Evolutionary conservation across 2,113 vertebrate species (phyloP).

Genomic region (Kryptolebias marmoratus): DNA sequence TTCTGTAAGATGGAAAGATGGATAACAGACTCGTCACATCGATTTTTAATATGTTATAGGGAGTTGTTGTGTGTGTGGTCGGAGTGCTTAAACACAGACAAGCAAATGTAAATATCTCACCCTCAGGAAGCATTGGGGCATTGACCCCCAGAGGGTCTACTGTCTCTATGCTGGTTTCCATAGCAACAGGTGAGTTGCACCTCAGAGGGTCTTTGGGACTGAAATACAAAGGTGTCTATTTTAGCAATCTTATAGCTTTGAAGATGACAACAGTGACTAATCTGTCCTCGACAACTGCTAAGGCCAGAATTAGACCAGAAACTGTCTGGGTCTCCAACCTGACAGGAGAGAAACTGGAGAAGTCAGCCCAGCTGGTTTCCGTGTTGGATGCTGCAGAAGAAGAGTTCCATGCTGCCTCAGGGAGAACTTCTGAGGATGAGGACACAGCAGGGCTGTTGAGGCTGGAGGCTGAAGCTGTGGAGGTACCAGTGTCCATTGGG

Average conservation of each 20-base stretch:
- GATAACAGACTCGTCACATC: neutral
- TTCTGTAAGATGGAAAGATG: constrained; percentile 48
- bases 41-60: neutral
- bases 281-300: neutral
- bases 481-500: constrained; percentile 93
- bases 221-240: constrained; percentile 43
- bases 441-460: constrained; percentile 65
- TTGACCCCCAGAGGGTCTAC: constrained; percentile 88
- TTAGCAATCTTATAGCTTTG: neutral
- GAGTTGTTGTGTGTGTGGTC: neutral
- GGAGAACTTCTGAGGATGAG: constrained; percentile 34
- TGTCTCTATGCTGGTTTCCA: constrained; percentile 94
- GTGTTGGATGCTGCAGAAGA: constrained; percentile 79
- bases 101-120: constrained; percentile 73
- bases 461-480: constrained; percentile 79
- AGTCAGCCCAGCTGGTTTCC: constrained; percentile 93
- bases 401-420: constrained; percentile 86
- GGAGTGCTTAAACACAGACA: neutral
- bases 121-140: constrained; percentile 81
- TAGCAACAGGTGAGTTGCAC: constrained; percentile 96
- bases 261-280: neutral
- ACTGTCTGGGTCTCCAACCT: constrained; percentile 75
- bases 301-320: neutral
- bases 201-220: constrained; percentile 92
- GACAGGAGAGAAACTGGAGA: constrained; percentile 89